phyloP scores from a whole-genome alignment of 92 coral and sea anemone species.

The Bergia puertoricense region DNA sequence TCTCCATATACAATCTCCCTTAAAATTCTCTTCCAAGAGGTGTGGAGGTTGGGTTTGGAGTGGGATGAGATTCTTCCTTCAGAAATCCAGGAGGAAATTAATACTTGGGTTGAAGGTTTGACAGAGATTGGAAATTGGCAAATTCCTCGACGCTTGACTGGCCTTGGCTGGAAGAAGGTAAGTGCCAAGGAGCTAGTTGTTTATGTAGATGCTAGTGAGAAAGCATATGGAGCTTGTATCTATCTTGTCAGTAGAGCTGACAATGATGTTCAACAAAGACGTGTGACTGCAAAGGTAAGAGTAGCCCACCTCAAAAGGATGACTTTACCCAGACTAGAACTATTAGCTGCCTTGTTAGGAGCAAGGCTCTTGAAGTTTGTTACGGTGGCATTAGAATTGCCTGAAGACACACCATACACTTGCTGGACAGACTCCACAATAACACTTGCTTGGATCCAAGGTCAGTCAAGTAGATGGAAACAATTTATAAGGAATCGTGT shows the following conservation, averaged over 20 bases:
- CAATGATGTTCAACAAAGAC: no score
- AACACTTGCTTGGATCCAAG: neutral
- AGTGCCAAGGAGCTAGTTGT: neutral
- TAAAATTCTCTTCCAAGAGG: neutral
- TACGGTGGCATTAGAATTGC: neutral
- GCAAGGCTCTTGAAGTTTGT: neutral
- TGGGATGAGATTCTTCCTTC: neutral
- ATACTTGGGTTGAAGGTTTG: neutral
- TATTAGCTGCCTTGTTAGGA: neutral
- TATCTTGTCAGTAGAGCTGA: no score
- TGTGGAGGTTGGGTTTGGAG: neutral
- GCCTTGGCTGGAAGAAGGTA: neutral
- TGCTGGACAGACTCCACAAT: neutral
- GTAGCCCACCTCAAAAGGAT: slow-evolving; percentile 15
- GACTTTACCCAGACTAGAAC: slow-evolving; percentile 22
- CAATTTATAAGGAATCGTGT: no score
- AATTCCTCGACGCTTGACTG: neutral
- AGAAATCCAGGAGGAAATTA: neutral
- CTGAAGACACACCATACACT: neutral
- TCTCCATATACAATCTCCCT: neutral
- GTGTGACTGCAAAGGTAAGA: slow-evolving; percentile 4
- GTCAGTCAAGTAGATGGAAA: neutral
- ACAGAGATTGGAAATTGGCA: neutral
- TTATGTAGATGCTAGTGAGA: neutral
- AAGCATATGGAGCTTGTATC: neutral